Percentiles rank a stretch among this genome's conserved stretches.
Conservation (phyloP, 2,797 vertebrate species). For the Ctenopoma kingsleyae region DNA sequence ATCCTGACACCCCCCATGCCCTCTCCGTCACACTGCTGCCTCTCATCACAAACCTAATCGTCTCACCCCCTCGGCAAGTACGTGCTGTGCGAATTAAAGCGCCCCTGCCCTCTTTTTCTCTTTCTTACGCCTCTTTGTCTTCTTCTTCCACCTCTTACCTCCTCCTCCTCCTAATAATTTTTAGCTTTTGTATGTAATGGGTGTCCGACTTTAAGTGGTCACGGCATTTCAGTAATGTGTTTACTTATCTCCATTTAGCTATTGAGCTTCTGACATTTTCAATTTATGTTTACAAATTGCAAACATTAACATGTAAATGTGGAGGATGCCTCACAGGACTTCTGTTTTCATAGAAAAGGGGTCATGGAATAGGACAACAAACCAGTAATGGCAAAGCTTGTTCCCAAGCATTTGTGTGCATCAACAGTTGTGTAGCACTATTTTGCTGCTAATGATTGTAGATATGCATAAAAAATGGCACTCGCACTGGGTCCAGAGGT, state of each 20-base stretch:
- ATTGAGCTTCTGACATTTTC: slow-evolving; percentile 86
- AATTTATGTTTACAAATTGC: slow-evolving; percentile 86
- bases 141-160: slow-evolving; percentile 56
- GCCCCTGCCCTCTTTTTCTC: slow-evolving; percentile 74
- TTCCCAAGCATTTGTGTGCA: slow-evolving; percentile 54
- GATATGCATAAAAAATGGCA: slow-evolving; percentile 46
- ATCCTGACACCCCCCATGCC: slow-evolving; percentile 82
- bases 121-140: slow-evolving; percentile 75
- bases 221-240: slow-evolving; percentile 77
- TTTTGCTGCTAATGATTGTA: slow-evolving; percentile 61
- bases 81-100: slow-evolving; percentile 86
- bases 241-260: slow-evolving; percentile 85
- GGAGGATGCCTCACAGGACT: slow-evolving; percentile 76
- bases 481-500: slow-evolving; percentile 30
- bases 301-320: slow-evolving; percentile 84
- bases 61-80: slow-evolving; percentile 84
- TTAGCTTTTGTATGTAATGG: slow-evolving; percentile 64
- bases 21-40: slow-evolving; percentile 84
- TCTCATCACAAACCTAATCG: slow-evolving; percentile 88
- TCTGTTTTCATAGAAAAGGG: slow-evolving; percentile 73
- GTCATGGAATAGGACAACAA: slow-evolving; percentile 73
- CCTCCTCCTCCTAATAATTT: slow-evolving; percentile 64
- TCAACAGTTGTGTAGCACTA: slow-evolving; percentile 47
- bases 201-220: slow-evolving; percentile 79
- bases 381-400: slow-evolving; percentile 73